phyloP scores from a whole-genome alignment of 1,140 invertebrate genomes.

The Aphelinus atriplicis region DNA sequence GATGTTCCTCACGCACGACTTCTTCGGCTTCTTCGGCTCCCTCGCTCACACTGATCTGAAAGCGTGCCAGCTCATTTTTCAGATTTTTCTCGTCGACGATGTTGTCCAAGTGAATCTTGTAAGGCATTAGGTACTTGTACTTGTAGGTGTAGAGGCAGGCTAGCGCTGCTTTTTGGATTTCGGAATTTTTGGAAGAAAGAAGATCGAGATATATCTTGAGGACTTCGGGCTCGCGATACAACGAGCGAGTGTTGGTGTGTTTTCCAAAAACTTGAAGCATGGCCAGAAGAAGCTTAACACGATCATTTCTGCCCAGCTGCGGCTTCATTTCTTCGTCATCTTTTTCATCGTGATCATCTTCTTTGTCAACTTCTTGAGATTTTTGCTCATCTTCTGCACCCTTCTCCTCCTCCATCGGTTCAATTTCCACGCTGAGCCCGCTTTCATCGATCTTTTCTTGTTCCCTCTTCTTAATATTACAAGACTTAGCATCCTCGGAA shows the following conservation, averaged over 20 bases:
- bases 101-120: slow-evolving; percentile 79
- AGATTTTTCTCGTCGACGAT: slow-evolving; percentile 89
- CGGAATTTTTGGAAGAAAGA: slow-evolving; percentile 78
- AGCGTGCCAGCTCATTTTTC: slow-evolving; percentile 82
- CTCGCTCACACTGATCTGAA: slow-evolving; percentile 79
- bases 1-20: slow-evolving; percentile 76
- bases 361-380: slow-evolving; percentile 50
- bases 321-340: slow-evolving; percentile 40
- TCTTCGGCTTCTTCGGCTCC: slow-evolving; percentile 69
- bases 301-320: slow-evolving; percentile 59
- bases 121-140: slow-evolving; percentile 78
- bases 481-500: slow-evolving; percentile 62
- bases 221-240: slow-evolving; percentile 80
- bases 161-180: slow-evolving; percentile 85
- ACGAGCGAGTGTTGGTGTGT: slow-evolving; percentile 81
- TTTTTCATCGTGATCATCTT: slow-evolving; percentile 53
- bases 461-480: slow-evolving; percentile 63
- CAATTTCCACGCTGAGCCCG: not conserved
- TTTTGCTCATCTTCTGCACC: slow-evolving; percentile 47
- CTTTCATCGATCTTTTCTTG: not conserved
- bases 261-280: slow-evolving; percentile 82
- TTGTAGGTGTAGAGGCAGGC: slow-evolving; percentile 89
- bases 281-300: slow-evolving; percentile 75
- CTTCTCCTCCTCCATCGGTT: slow-evolving; percentile 30
- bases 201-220: slow-evolving; percentile 81